phyloP scores from a whole-genome alignment of 1,140 invertebrate genomes.

The Papilio polyxenes region DNA sequence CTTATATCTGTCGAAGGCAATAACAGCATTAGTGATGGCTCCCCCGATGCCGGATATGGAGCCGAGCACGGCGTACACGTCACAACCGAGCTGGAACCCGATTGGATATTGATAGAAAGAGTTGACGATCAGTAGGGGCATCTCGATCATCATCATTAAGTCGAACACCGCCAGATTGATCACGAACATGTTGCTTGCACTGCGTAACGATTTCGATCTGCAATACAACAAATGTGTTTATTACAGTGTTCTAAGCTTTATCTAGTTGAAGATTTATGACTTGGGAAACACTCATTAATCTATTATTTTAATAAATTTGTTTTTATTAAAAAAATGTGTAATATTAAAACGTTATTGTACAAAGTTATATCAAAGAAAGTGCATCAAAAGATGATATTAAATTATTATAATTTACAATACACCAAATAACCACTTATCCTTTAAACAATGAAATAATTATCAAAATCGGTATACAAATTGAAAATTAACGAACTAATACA shows the following conservation, averaged over 20 bases:
- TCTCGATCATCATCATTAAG: constrained; percentile 88
- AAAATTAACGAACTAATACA: no score
- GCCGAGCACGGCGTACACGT: constrained; percentile 85
- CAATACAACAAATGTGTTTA: constrained; percentile 42
- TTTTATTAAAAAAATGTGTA: no score
- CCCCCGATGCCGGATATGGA: constrained; percentile 87
- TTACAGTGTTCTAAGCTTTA: no score
- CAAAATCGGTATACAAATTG: no score
- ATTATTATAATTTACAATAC: no score
- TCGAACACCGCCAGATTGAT: constrained; percentile 90
- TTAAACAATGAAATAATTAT: no score
- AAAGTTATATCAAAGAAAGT: background rate
- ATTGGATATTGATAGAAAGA: constrained; percentile 84
- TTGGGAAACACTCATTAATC: no score
- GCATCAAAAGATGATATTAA: background rate
- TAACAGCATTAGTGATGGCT: constrained; percentile 87
- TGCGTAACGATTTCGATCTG: constrained; percentile 87
- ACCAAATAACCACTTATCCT: no score
- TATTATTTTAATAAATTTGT: no score
- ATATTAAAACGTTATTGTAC: no score
- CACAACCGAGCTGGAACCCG: constrained; percentile 86
- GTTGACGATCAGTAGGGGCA: constrained; percentile 86
- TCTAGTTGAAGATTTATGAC: no score
- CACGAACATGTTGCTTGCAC: constrained; percentile 90
- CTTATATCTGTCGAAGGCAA: constrained; percentile 89